Percentiles rank a stretch among this genome's conserved stretches.
These are phyloP conservation scores for Trigoniulus corallinus DNA, from an alignment of 1,140 invertebrate genomes.

Conservation along the genomic window DNA sequence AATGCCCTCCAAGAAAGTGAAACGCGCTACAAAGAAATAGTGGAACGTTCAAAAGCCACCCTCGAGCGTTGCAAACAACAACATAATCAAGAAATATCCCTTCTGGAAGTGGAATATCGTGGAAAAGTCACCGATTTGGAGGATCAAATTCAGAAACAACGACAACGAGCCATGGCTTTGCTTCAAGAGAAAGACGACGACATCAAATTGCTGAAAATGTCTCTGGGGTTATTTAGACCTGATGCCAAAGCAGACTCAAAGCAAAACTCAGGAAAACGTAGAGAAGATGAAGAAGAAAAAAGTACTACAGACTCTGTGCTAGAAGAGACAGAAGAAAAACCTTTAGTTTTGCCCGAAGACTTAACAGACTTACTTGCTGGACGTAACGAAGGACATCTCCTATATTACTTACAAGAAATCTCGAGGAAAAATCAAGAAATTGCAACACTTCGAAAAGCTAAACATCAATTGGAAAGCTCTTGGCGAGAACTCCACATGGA, in stretches of 20 bases:
- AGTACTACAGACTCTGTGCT: neutral
- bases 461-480: slow-evolving; percentile 47
- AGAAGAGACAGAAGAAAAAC: slow-evolving; percentile 12
- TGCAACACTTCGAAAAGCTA: slow-evolving; percentile 47
- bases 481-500: slow-evolving; percentile 44
- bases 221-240: slow-evolving; percentile 39
- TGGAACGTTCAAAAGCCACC: slow-evolving; percentile 11
- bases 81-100: slow-evolving; percentile 36
- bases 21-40: slow-evolving; percentile 3
- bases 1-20: slow-evolving; percentile 3
- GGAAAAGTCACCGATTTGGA: slow-evolving; percentile 44
- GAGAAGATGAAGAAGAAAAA: too few species aligned
- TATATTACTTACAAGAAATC: slow-evolving; percentile 69
- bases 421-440: slow-evolving; percentile 65
- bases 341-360: slow-evolving; percentile 4
- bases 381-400: slow-evolving; percentile 37
- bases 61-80: slow-evolving; percentile 21
- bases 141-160: slow-evolving; percentile 54
- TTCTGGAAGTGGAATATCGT: slow-evolving; percentile 36
- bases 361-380: slow-evolving; percentile 10
- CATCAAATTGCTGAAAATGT: slow-evolving; percentile 43
- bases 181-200: slow-evolving; percentile 66
- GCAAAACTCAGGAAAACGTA: too few species aligned
- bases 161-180: slow-evolving; percentile 53
- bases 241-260: slow-evolving; percentile 20